Base-by-base conservation (phyloP, 1,140 invertebrate genomes). In the Caenorhabditis tropicalis region DNA sequence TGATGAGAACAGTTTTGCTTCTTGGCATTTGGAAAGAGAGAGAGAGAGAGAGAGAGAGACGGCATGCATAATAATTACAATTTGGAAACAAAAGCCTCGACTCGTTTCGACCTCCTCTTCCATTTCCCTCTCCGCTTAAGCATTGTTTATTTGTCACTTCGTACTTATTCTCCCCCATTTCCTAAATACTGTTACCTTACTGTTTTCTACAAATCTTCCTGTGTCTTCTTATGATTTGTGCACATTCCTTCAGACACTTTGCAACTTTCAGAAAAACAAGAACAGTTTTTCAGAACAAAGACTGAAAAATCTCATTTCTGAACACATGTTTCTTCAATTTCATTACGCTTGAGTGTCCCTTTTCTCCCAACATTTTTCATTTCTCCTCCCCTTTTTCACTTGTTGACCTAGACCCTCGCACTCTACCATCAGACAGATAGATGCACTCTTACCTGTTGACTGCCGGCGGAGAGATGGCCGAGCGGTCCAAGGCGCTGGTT, bases 401-500 rank as follows among this genome's bases (percentile, higher is more conserved):
- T 27, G 53, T 58, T 58, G 53, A 53, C 49, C 49, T 53, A 46
- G 10, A n/a, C 49, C 49, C 9, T 27, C 24, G 15, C 12, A 29
- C 24, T 27, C 53, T 19, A 27, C 9, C 16, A 9, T 9, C 12
- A 7, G 53, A 58, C 43, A 12, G 10, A 51, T 56, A 27, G 15
- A 15, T 36, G 58, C 58, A 65, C 58, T 65, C 31, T 19, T 2
- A 9, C 0, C 15, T 0, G 2, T 19, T 19, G 5, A 10, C 24
- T 36, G 7, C 16, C 58, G 58, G 12, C 31, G 58, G 58, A 65
- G 96, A 95, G 95, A 95, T 96, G 95, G 95, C 95, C 96, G 96
- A 96, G 96, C 95, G 95, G 95, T 96, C 96, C 96, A 96, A 96
- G 95, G 95, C 95, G 96, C 95, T 96, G 95, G 95, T 96, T 96